Evolutionary conservation across 2,113 vertebrate genomes (phyloP).

Genomic region (Morone saxatilis): DNA sequence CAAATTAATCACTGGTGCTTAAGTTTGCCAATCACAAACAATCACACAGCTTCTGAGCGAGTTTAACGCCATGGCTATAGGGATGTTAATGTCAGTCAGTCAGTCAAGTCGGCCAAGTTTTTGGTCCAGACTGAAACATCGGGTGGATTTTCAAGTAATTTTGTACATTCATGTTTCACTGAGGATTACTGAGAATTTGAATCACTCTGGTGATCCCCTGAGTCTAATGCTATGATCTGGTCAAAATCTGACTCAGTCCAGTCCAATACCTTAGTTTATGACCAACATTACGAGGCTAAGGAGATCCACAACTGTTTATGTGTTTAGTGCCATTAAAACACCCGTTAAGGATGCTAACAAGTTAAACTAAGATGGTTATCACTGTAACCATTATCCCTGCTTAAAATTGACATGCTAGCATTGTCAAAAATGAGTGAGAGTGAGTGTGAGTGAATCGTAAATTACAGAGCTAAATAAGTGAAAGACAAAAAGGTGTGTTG

Average conservation of each 20-base stretch:
- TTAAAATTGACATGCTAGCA: not conserved
- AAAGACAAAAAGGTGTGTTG: not conserved
- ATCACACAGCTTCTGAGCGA: not conserved
- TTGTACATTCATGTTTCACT: not conserved
- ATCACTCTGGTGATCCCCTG: not conserved
- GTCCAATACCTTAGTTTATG: not conserved
- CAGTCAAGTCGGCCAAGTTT: not conserved
- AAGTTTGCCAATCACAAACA: not conserved
- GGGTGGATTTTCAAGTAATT: too few relatives aligned
- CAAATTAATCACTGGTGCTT: not conserved
- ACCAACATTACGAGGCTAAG: not conserved
- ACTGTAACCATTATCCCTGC: not conserved
- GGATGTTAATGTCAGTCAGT: too few relatives aligned
- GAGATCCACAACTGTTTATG: not conserved
- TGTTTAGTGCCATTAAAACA: not conserved
- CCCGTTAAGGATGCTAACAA: not conserved
- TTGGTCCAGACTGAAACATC: not conserved
- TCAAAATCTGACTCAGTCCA: not conserved
- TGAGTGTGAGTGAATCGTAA: not conserved
- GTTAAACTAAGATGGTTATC: not conserved
- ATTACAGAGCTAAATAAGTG: not conserved
- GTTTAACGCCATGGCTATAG: too few relatives aligned
- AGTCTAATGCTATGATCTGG: not conserved
- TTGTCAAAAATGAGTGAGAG: too few relatives aligned
- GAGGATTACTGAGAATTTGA: not conserved